Base-by-base conservation (phyloP, 2,113 vertebrate genomes). In the Sebastes fasciatus region DNA sequence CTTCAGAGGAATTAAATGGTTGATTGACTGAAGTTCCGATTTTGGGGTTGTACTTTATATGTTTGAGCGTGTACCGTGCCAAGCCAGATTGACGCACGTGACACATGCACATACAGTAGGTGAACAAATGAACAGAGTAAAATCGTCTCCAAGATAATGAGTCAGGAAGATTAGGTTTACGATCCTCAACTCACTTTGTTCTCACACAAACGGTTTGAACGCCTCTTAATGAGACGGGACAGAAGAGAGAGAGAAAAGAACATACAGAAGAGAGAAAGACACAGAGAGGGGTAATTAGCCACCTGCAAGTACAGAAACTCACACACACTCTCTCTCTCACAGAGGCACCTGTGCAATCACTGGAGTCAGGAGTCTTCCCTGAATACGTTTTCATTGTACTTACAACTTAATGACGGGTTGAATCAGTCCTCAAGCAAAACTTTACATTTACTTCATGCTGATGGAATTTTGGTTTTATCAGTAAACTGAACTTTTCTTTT, bases 241-340 rank as follows among this genome's bases (percentile, higher is more conserved):
- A 52, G 17, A 80, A 55, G 72, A 64, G 46, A 62, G 71, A 54
- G 63, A 48, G 17, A 48, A 77, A 48, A 67, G 66, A 55, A 63
- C 6, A 52, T 10, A 58, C 43, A 82, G 57, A 67, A 52, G 61
- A 80, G 61, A 72, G 45, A 43, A 72, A 82, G 66, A 73, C 76
- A 55, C 62, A 6, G 60, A 82, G 34, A 65, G 40, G 34, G 13
- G 60, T 77, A 88, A 88, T 90, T 86, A 88, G 76, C 82, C 89
- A 90, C 86, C 84, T 91, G 82, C 82, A 82, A 65, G 62, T 49
- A 60, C 55, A 74, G 14, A 52, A 9, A 65, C 60, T 6, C 58
- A 43, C 58, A 52, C 19, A 51, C 45, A 63, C n/a, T n/a, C 57
- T 8, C 21, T 9, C 54, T 17, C 45, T 12, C 21, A 60, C 58